Evolutionary conservation across 2,797 vertebrate species (phyloP), one percentile per base, ranked within the genome.

Genomic region (Sternarchorhynchus goeldii): DNA sequence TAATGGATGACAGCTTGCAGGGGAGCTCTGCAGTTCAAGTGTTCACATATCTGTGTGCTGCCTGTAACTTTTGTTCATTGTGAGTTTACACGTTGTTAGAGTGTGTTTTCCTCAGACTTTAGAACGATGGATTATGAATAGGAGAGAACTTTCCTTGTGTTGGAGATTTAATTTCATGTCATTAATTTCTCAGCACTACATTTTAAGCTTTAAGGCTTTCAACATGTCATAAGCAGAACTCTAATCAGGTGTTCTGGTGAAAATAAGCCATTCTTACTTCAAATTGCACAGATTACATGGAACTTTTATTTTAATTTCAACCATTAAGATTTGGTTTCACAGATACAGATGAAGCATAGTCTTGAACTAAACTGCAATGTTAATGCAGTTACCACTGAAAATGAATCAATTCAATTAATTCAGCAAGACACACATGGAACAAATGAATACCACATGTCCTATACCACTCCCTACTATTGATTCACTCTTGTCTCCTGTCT

Each of bases 151-250:
- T 50, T 50, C 45, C 45, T 50, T 34, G 70, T 39, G 65, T 41
- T 79, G 21, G 20, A 32, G 60, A 65, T 72, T 78, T 67, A 69
- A 72, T 55, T 45, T 59, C 14, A 50, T 29, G 50, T 68, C 45
- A 55, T 73, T 75, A 81, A 78, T 75, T 74, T 70, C 64, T 65
- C 45, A 55, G 63, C 63, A 36, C 69, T 81, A 78, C 67, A 58
- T 78, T 73, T 80, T 41, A 80, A 36, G 12, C 34, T 41, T 6
- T 34, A 56, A 31, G 34, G 31, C 2, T 64, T 14, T 59, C 59
- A 74, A 16, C 36, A 39, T 32, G 71, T 71, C 10, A 2, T 2
- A 72, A 39, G 76, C 50, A 66, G 20, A 50, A 45, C 2, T 57
- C 17, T 65, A 50, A 78, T 39, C 31, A 78, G 14, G 14, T 39